A percentile compares a stretch with the other conserved stretches of the same genome.
Evolutionary conservation across 2,797 vertebrate species (phyloP).

Genomic region (Lithobates pipiens): DNA sequence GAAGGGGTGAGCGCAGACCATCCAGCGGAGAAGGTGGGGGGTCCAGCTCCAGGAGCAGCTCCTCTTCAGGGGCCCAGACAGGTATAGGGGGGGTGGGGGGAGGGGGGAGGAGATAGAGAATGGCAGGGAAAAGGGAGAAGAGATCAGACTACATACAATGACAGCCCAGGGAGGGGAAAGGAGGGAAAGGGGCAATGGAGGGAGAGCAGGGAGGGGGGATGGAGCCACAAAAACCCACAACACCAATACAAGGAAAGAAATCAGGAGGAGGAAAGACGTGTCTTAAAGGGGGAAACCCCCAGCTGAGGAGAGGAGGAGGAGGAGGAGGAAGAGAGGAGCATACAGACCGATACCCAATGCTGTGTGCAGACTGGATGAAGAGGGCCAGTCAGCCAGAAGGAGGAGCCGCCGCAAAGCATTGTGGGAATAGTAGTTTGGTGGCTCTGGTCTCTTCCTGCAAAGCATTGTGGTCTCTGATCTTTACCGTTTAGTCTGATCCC

Average conservation of each 20-base stretch:
- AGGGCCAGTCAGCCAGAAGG: conserved; percentile 23
- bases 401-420: conserved; percentile 15
- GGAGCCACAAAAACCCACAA: no score
- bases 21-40: not conserved
- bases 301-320: not conserved
- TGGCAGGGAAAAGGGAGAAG: not conserved
- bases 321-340: not conserved
- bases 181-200: conserved; percentile 10
- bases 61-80: not conserved
- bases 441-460: not conserved
- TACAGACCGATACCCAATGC: conserved; percentile 12
- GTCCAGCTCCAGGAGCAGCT: conserved; percentile 14
- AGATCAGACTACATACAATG: not conserved
- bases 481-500: not conserved
- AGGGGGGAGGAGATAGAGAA: no score
- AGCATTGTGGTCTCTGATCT: no score
- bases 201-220: not conserved
- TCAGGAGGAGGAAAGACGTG: no score
- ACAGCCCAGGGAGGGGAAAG: not conserved
- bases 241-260: no score
- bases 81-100: not conserved
- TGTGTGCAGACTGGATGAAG: conserved; percentile 31
- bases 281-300: no score
- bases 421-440: conserved; percentile 24
- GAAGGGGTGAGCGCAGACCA: not conserved